Evolutionary conservation across 1,140 invertebrate species (phyloP), one percentile per base, ranked within the genome.

Genomic region (Drosophila lacertosa): DNA sequence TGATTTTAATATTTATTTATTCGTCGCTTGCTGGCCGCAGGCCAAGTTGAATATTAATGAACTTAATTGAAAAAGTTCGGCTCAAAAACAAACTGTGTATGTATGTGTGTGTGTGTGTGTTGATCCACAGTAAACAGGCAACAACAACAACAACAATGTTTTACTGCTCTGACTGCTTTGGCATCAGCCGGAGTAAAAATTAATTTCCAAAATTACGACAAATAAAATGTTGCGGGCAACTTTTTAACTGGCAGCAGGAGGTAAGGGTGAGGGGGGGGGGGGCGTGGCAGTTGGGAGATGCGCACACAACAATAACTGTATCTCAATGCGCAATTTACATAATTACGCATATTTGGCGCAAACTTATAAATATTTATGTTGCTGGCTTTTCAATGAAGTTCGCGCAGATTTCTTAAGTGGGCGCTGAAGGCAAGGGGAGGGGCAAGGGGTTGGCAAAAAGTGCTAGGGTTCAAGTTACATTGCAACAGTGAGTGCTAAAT

Each of bases 31-130:
- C 47, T 35, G 69, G 11, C 75, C 76, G 76, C 63, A 48, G 75
- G 69, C 53, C 59, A 79, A 75, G 71, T 79, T 74, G 77, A 79
- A 79, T 79, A 79, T 79, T 79, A 79, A 79, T 79, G 71, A 79
- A 66, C 71, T 47, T 79, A 79, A 79, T 79, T 79, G 77, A 79
- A 79, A 79, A 79, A 79, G 77, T 79, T 79, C 20, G 42, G 54
- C 48, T 68, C 37, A 18, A 51, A 68, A 42, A 62, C 42, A 45
- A 50, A 60, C 22, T 9, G 44, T 40, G 39, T n/a, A 7, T 35
- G 20, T 26, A n/a, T 18, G 29, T 9, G 35, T 15, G 53, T 40
- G 5, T 40, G 51, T 16, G n/a, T 57, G 15, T 57, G 53, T 42
- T 42, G 39, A 20, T 29, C 22, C 18, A 32, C 18, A 10, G 48